Percentiles rank a stretch among this genome's conserved stretches.
These are phyloP conservation scores for Marmota flaviventris DNA, from an alignment of 2,113 vertebrate species.

Conservation along the genomic window DNA sequence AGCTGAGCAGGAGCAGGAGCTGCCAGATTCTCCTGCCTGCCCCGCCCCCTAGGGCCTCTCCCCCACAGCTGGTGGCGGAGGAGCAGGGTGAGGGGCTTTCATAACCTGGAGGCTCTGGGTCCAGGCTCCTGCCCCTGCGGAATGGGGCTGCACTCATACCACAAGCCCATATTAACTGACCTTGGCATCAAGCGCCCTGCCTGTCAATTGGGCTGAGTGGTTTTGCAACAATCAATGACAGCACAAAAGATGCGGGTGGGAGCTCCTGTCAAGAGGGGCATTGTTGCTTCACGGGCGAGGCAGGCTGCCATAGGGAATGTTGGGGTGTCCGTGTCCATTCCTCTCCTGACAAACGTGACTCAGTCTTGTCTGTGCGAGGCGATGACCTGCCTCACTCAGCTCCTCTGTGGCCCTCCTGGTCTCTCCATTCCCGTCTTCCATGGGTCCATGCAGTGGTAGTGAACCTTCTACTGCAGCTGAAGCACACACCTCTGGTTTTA, in stretches of 20 bases:
- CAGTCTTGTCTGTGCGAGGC: not conserved
- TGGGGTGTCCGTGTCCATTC: not conserved
- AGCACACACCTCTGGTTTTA: not conserved
- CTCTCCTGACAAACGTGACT: not conserved
- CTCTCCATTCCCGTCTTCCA: not conserved
- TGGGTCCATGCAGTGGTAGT: too few species aligned
- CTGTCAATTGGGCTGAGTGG: not conserved
- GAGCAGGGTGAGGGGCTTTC: not conserved
- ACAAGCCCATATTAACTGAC: not conserved
- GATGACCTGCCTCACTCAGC: not conserved
- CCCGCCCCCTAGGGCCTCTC: not conserved
- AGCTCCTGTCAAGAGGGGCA: not conserved
- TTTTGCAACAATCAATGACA: constrained; percentile 24
- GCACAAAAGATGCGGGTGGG: constrained; percentile 20
- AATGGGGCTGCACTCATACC: not conserved
- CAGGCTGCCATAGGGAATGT: not conserved
- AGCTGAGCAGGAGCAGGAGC: not conserved
- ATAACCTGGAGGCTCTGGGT: not conserved
- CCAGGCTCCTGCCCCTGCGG: not conserved
- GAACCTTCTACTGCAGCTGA: too few species aligned
- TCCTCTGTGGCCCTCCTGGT: not conserved
- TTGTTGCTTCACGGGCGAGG: not conserved
- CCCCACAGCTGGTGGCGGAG: not conserved
- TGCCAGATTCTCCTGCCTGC: not conserved
- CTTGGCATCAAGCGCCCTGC: not conserved